Evolutionary conservation across 2,797 vertebrate genomes (phyloP).

Genomic region (Myotis daubentonii): DNA sequence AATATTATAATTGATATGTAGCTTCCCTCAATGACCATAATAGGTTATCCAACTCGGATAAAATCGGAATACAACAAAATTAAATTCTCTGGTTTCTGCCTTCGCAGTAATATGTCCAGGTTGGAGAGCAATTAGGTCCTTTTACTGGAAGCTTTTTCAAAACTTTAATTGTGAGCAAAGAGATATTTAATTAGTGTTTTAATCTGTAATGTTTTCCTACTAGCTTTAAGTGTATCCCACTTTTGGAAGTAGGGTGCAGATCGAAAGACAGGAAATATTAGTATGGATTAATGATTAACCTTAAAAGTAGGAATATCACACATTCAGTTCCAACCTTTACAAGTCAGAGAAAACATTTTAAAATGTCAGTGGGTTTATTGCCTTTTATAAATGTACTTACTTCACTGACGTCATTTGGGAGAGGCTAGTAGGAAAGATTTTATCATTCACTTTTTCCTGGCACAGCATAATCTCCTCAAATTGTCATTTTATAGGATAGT

Average conservation of each 20-base stretch:
- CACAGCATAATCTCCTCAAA: conserved; percentile 52
- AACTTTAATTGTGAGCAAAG: conserved; percentile 25
- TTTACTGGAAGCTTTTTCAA: conserved; percentile 27
- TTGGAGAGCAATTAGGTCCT: conserved; percentile 30
- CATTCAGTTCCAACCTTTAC: conserved; percentile 42
- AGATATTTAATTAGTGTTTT: conserved; percentile 27
- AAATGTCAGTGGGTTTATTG: conserved; percentile 67
- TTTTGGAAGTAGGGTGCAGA: conserved; percentile 57
- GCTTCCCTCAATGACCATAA: background rate
- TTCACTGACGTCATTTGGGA: conserved; percentile 61
- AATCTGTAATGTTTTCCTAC: conserved; percentile 9
- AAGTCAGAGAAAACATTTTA: conserved; percentile 57
- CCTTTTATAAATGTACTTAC: conserved; percentile 60
- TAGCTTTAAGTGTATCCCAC: conserved; percentile 34
- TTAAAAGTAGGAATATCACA: conserved; percentile 43
- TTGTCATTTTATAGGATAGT: conserved; percentile 51
- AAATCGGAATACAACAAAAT: conserved; percentile 35
- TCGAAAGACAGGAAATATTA: conserved; percentile 56
- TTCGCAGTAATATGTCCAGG: conserved; percentile 41
- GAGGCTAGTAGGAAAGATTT: conserved; percentile 56
- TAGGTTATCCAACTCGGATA: conserved; percentile 16
- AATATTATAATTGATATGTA: background rate
- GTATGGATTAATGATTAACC: conserved; percentile 62
- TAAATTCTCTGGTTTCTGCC: conserved; percentile 43
- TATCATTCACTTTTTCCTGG: conserved; percentile 69